phyloP scores from a whole-genome alignment of 37 sponge, comb jelly and placozoan species.

The Halichondria panicea region DNA sequence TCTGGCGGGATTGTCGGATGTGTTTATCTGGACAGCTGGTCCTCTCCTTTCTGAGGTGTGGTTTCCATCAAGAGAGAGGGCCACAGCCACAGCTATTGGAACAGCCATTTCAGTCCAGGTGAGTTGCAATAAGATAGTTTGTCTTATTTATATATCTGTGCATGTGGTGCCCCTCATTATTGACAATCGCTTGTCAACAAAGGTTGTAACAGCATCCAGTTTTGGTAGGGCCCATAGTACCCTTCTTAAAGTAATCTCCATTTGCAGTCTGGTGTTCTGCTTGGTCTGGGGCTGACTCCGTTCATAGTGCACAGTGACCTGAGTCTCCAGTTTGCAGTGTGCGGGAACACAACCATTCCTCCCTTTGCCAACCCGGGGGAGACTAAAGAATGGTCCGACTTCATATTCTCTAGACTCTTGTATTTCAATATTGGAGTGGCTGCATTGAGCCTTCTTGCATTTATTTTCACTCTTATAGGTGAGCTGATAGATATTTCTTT shows the following conservation, averaged over 20 bases:
- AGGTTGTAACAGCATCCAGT: too few relatives aligned
- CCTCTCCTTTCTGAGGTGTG: slow-evolving; percentile 44
- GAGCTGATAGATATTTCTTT: too few relatives aligned
- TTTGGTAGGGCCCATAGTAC: too few relatives aligned
- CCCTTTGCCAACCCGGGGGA: not conserved
- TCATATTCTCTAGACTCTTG: slow-evolving; percentile 26
- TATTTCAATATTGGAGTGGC: slow-evolving; percentile 41
- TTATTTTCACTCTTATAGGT: slow-evolving; percentile 22
- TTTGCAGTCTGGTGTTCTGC: slow-evolving; percentile 26
- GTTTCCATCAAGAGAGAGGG: slow-evolving; percentile 54
- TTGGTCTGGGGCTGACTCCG: slow-evolving; percentile 7
- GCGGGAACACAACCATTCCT: too few relatives aligned
- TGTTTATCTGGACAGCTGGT: slow-evolving; percentile 24
- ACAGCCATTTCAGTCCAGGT: too few relatives aligned
- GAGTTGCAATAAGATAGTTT: too few relatives aligned
- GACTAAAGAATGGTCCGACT: not conserved
- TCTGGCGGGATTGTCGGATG: slow-evolving; percentile 22
- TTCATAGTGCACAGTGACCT: slow-evolving; percentile 9
- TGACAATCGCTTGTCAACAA: too few relatives aligned
- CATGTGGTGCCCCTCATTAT: too few relatives aligned
- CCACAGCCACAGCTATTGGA: slow-evolving; percentile 25
- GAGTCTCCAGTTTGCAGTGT: slow-evolving; percentile 26
- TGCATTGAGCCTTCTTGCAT: not conserved
- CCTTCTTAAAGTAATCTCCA: too few relatives aligned
- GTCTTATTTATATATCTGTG: too few relatives aligned